phyloP scores from a whole-genome alignment of 2,113 vertebrate species.

The Actenoides hombroni region DNA sequence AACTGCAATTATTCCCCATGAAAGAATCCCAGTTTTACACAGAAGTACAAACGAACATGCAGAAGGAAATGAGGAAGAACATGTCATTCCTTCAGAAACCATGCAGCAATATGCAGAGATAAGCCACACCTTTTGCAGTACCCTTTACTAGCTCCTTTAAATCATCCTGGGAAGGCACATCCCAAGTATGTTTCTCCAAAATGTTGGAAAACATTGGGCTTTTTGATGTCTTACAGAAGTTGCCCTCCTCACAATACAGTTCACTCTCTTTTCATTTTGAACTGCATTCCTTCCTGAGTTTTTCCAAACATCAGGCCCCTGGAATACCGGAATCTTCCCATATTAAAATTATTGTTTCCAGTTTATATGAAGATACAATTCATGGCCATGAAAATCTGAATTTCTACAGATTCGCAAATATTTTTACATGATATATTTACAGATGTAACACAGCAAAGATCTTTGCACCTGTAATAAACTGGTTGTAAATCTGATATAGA shows the following conservation, averaged over 20 bases:
- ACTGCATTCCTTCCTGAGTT: neutral
- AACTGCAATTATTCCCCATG: neutral
- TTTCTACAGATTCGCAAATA: neutral
- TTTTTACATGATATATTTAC: neutral
- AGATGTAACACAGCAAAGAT: neutral
- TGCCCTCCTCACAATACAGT: neutral
- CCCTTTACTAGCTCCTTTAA: neutral
- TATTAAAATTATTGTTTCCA: neutral
- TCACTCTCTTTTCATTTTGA: neutral
- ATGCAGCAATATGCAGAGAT: accelerated
- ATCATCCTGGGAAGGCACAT: neutral
- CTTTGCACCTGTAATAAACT: neutral
- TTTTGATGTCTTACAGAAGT: neutral
- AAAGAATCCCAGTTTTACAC: neutral
- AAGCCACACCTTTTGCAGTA: neutral
- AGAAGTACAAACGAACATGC: neutral
- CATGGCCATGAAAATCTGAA: neutral
- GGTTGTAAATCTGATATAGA: neutral
- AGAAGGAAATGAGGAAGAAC: neutral
- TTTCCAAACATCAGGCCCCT: neutral
- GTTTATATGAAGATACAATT: neutral
- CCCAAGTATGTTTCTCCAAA: accelerated
- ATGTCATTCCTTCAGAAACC: neutral
- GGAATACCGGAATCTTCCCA: neutral
- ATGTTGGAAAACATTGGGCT: neutral